phyloP scores from a whole-genome alignment of 2,797 vertebrate genomes.

The Argya squamiceps region DNA sequence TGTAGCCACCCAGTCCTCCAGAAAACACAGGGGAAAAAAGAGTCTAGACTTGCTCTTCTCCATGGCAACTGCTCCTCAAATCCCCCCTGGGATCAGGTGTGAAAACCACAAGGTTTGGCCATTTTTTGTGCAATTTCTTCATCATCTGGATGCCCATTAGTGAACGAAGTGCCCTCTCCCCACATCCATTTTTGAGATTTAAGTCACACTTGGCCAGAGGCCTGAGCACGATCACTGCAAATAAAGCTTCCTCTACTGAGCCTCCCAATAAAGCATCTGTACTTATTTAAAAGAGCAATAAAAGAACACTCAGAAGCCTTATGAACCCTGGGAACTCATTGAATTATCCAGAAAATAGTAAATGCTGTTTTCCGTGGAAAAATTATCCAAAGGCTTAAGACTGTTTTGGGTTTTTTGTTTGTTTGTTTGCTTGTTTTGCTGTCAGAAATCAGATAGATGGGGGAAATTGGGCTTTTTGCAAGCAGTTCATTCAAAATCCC shows the following conservation, averaged over 20 bases:
- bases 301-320: not conserved
- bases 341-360: not conserved
- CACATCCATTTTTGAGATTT: not conserved
- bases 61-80: not conserved
- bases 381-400: not conserved
- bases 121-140: not conserved
- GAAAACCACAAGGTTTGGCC: not conserved
- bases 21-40: not conserved
- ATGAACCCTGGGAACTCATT: not conserved
- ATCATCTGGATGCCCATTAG: not conserved
- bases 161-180: not conserved
- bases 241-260: not conserved
- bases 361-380: not conserved
- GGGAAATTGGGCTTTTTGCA: conserved; percentile 19
- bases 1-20: not conserved
- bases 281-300: not conserved
- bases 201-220: not conserved
- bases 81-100: not conserved
- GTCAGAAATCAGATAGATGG: not conserved
- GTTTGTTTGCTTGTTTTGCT: not conserved
- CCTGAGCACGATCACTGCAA: not conserved
- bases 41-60: not conserved
- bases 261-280: not conserved
- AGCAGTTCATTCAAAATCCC: conserved; percentile 46
- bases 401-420: not conserved